Evolutionary conservation across 2,888 invertebrate genomes (phyloP), one percentile per base, ranked within the genome.

Genomic region (Dexiosoma caninum): DNA sequence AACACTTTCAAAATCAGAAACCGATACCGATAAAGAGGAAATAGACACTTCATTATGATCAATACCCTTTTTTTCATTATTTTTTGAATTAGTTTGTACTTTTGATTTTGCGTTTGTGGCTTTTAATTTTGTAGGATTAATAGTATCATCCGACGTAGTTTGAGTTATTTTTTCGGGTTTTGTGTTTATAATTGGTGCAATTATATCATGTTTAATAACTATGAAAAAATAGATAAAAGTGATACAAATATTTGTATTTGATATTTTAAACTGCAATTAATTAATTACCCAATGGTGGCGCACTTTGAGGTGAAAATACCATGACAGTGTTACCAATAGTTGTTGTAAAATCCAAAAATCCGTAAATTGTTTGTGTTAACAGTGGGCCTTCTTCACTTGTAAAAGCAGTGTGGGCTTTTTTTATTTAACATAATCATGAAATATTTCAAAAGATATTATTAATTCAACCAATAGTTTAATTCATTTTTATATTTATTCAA

Each of bases 321-420:
- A 97, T 97, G 66, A 97, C 95, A 12, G 97, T 97, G 89, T 97
- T 96, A 81, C 96, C 97, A 86, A 97, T 96, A 3, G 97, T 97
- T 0, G 97, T 97, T 64, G 97, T 96, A 90, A 97, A 97, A 91
- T 97, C 97, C 84, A 97, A 91, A 90, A 97, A 97, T 69, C 97
- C 97, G 87, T 97, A 97, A 59, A 97, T 97, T 0, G 97, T 97
- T 91, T 97, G 97, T 19, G 97, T 97, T 82, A 95, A 91, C 83
- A 93, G 92, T 83, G 82, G 51, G n/a, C 60, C 78, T 35, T 67
- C 64, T 9, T 60, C 59, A n/a, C 49, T 72, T 2, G 81, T 37
- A 8, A 72, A 53, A 37, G 57, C 67, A n/a, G 44, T 10, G 21
- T 64, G 72, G 12, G 64, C 81, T 80, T 7, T 53, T 10, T 37